Percentiles rank a stretch among this genome's conserved stretches.
phyloP scores from a whole-genome alignment of 2,888 invertebrate species.

The Adela reaumurella region DNA sequence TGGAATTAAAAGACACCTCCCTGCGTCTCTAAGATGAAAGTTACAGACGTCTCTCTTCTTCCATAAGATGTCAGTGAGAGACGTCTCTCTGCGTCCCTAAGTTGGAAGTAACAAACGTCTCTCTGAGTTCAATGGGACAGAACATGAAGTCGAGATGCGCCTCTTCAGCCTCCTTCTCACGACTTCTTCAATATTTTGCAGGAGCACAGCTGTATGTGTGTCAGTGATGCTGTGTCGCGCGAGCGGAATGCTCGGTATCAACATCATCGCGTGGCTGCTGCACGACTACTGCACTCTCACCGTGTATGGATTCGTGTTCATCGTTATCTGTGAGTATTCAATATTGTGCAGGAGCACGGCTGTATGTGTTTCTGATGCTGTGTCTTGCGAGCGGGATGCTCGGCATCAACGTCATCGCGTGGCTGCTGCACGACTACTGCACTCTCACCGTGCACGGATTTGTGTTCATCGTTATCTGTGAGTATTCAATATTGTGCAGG shows the following conservation, averaged over 20 bases:
- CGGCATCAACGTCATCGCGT: too few species aligned
- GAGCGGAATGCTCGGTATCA: conserved; percentile 37
- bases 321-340: conserved; percentile 8
- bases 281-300: conserved; percentile 28
- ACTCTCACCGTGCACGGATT: conserved; percentile 30
- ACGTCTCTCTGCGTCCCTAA: too few species aligned
- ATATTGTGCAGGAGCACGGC: conserved; percentile 33
- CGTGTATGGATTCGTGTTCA: conserved; percentile 26
- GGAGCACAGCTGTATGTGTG: conserved; percentile 39
- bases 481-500: conserved; percentile 17
- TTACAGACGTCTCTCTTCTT: too few species aligned
- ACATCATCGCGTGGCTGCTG: conserved; percentile 29
- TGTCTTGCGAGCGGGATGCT: conserved; percentile 38
- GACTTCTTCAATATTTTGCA: too few species aligned
- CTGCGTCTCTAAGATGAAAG: too few species aligned
- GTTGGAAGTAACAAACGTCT: too few species aligned
- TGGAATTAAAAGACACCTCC: too few species aligned
- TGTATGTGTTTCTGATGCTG: conserved; percentile 36
- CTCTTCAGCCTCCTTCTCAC: too few species aligned
- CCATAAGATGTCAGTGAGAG: too few species aligned
- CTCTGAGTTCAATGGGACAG: too few species aligned
- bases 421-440: conserved; percentile 21
- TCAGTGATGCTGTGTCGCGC: conserved; percentile 40
- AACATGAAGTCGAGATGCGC: too few species aligned
- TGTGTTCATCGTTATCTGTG: conserved; percentile 15